These are phyloP conservation scores for Lithophane leautieri DNA, from an alignment of 2,888 invertebrate species.

Conservation along the genomic window DNA sequence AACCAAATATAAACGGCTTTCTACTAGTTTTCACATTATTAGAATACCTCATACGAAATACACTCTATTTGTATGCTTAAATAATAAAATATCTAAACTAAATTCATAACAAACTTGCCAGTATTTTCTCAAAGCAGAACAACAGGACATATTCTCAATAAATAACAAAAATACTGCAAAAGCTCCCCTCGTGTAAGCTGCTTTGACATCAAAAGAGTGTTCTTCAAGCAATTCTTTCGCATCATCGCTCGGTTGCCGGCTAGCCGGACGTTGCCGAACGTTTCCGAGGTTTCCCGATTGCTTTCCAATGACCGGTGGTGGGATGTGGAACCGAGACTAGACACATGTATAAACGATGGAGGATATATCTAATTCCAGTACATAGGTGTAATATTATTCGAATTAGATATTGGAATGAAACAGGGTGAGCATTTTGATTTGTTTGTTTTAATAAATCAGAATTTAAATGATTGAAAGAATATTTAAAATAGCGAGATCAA, in stretches of 20 bases:
- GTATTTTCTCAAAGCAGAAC: constrained; percentile 6
- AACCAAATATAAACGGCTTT: background rate
- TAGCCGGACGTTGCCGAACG: constrained; percentile 31
- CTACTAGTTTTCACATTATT: background rate
- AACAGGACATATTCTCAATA: constrained; percentile 27
- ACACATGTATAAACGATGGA: background rate
- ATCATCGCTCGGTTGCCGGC: constrained; percentile 33
- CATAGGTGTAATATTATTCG: no score
- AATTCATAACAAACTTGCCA: background rate
- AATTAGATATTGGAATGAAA: no score
- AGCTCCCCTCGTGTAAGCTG: constrained; percentile 23
- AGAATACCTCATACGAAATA: background rate
- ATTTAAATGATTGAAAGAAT: no score
- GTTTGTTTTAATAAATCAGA: no score
- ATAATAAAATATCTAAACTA: background rate
- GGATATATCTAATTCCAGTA: no score
- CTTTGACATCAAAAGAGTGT: constrained; percentile 61
- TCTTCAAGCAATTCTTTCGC: constrained; percentile 53
- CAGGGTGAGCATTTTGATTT: no score
- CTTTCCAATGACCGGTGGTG: background rate
- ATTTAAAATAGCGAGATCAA: no score
- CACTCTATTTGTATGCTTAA: background rate
- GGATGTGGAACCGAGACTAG: constrained; percentile 6
- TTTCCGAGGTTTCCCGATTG: constrained; percentile 33
- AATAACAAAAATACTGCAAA: constrained; percentile 36